Evolutionary conservation across 2,888 invertebrate genomes (phyloP).

Genomic region (Dasypolia templi): DNA sequence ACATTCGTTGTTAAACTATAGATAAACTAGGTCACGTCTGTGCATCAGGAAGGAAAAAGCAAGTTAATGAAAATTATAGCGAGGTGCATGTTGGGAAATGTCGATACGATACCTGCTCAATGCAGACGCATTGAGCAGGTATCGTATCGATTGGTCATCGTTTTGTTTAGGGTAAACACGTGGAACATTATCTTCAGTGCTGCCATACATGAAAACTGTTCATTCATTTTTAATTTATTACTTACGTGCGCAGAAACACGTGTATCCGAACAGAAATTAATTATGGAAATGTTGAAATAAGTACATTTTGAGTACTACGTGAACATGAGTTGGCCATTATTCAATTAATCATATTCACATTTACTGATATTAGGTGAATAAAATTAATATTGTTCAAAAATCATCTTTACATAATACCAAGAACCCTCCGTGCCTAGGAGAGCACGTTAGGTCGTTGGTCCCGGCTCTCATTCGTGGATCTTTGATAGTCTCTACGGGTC

Average conservation of each 20-base stretch:
- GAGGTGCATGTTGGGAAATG: slow-evolving; percentile 22
- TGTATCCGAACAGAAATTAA: slow-evolving; percentile 14
- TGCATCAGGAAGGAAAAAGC: slow-evolving; percentile 54
- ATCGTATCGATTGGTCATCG: slow-evolving; percentile 41
- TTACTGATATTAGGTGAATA: neutral
- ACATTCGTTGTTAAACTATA: slow-evolving; percentile 28
- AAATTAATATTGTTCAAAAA: too few relatives aligned
- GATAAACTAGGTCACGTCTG: slow-evolving; percentile 58
- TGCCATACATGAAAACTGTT: slow-evolving; percentile 38
- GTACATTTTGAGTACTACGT: slow-evolving; percentile 1
- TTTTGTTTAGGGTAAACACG: slow-evolving; percentile 41
- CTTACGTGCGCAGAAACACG: slow-evolving; percentile 32
- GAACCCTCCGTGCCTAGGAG: too few relatives aligned
- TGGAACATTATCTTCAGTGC: slow-evolving; percentile 16
- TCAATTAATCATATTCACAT: neutral
- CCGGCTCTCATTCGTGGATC: too few relatives aligned
- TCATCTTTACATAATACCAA: too few relatives aligned
- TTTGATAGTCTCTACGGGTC: too few relatives aligned
- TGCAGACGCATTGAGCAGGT: too few relatives aligned
- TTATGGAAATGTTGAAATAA: slow-evolving; percentile 18
- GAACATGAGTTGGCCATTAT: slow-evolving; percentile 1
- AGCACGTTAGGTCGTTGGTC: too few relatives aligned
- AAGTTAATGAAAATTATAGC: slow-evolving; percentile 40
- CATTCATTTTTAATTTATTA: slow-evolving; percentile 42
- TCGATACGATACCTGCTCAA: too few relatives aligned